Percentiles rank a stretch among this genome's conserved stretches.
These are phyloP conservation scores for Psilopsiagon aymara DNA, from an alignment of 2,113 vertebrate species.

Conservation along the genomic window DNA sequence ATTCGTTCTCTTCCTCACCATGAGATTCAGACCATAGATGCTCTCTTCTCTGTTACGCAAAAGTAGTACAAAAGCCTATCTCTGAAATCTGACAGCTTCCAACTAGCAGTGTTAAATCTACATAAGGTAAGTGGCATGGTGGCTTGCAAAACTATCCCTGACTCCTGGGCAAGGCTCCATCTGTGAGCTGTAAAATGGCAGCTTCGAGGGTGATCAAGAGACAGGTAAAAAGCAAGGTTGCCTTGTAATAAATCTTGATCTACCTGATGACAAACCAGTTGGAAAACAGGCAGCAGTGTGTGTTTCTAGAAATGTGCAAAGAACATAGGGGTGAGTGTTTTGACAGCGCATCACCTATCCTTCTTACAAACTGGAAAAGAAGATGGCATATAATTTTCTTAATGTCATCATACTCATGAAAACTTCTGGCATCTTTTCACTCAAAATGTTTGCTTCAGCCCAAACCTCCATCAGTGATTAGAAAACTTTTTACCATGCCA, in stretches of 20 bases:
- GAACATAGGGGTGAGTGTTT: not conserved
- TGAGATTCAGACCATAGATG: not conserved
- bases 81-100: not conserved
- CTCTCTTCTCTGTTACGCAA: not conserved
- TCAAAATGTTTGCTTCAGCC: not conserved
- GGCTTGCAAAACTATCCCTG: not conserved
- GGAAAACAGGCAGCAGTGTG: not conserved
- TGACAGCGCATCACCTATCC: not conserved
- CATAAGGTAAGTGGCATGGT: not conserved
- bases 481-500: conserved; percentile 27
- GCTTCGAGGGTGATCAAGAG: not conserved
- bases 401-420: not conserved
- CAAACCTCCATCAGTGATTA: not conserved
- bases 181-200: not conserved
- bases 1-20: not conserved
- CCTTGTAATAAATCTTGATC: not conserved
- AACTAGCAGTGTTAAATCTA: not conserved
- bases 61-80: not conserved
- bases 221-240: not conserved
- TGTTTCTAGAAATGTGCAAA: not conserved
- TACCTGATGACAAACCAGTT: not conserved
- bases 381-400: not conserved
- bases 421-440: not conserved
- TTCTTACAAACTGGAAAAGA: not conserved
- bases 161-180: not conserved